phyloP scores from a whole-genome alignment of 2,113 vertebrate genomes.

The Heterotilapia buettikoferi region DNA sequence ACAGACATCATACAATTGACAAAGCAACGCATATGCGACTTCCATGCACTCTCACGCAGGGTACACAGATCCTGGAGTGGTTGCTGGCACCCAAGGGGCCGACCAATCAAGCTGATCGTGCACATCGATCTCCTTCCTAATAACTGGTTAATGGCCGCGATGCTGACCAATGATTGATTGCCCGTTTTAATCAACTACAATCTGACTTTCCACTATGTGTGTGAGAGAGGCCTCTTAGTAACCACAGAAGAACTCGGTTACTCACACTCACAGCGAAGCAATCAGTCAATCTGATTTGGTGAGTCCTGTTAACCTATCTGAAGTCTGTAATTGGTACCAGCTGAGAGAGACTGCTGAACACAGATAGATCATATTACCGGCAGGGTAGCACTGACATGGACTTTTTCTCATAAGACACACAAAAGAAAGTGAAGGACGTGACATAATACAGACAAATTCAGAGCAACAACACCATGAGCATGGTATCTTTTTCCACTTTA shows the following conservation, averaged over 20 bases:
- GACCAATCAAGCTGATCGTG: not conserved
- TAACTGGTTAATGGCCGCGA: slow-evolving; percentile 44
- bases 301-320: not conserved
- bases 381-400: not conserved
- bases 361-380: not conserved
- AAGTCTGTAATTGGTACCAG: not conserved
- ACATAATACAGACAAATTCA: not conserved
- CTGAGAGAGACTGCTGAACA: not conserved
- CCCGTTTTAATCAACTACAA: slow-evolving; percentile 40
- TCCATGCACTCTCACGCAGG: not conserved
- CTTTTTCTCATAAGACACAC: not conserved
- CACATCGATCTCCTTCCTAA: slow-evolving; percentile 30
- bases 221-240: not conserved
- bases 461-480: not conserved
- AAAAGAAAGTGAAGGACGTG: not conserved
- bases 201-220: slow-evolving; percentile 24
- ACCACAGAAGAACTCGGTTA: not conserved
- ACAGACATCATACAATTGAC: not conserved
- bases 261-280: not conserved
- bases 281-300: not conserved
- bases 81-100: not conserved
- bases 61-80: not conserved
- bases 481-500: not conserved
- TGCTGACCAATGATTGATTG: slow-evolving; percentile 28
- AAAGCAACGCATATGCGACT: not conserved